Evolutionary conservation across 2,888 invertebrate species (phyloP).

Genomic region (Crematogaster levior): DNA sequence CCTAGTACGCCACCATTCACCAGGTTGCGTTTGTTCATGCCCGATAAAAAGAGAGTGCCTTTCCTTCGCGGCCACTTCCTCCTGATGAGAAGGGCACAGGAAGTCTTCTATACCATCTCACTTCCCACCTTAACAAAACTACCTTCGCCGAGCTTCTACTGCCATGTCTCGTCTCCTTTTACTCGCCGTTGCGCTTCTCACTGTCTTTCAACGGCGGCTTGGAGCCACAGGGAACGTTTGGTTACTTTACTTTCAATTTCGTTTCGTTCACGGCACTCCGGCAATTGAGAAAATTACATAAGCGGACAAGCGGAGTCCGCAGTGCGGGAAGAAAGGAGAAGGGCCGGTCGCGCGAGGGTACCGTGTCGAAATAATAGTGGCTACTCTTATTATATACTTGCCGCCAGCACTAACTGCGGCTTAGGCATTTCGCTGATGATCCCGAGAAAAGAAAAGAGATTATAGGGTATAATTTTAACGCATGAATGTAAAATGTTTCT

Average conservation of each 20-base stretch:
- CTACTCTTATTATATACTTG: conserved; percentile 82
- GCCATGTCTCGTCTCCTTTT: conserved; percentile 1
- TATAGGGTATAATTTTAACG: not conserved
- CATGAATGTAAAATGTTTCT: not conserved
- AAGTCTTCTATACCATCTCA: conserved; percentile 44
- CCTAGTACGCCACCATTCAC: not conserved
- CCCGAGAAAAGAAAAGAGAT: not conserved
- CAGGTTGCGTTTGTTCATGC: conserved; percentile 30
- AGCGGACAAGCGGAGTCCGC: conserved; percentile 58
- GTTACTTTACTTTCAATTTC: conserved; percentile 85
- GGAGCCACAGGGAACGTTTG: conserved; percentile 71
- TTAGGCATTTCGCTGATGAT: conserved; percentile 18
- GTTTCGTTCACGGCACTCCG: conserved; percentile 79
- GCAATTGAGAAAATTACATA: conserved; percentile 71
- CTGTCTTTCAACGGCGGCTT: conserved; percentile 8
- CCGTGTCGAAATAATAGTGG: conserved; percentile 84
- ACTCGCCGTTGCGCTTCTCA: conserved; percentile 57
- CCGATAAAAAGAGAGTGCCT: conserved; percentile 49
- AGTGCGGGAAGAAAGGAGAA: conserved; percentile 70
- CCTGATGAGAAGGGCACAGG: conserved; percentile 32
- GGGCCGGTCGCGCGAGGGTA: conserved; percentile 76
- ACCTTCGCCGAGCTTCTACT: conserved; percentile 29
- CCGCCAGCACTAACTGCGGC: not conserved
- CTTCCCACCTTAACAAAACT: conserved; percentile 7
- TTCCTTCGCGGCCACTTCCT: conserved; percentile 54